A percentile compares a stretch with the other conserved stretches of the same genome.
Evolutionary conservation across 2,797 vertebrate genomes (phyloP).

Genomic region (Neosalanx taihuensis): DNA sequence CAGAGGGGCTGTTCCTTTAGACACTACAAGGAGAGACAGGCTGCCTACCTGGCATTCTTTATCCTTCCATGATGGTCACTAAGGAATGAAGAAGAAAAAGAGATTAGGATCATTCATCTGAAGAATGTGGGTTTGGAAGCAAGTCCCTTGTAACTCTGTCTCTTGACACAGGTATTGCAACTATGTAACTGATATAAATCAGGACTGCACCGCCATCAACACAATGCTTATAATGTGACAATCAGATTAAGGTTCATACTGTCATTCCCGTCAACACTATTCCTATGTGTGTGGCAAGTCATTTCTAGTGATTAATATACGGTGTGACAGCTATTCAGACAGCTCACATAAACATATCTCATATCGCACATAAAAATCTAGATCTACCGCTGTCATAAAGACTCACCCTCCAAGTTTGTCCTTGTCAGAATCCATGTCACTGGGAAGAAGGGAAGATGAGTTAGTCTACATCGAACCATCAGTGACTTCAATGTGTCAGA

Average conservation of each 20-base stretch:
- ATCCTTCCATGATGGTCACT: slow-evolving; percentile 93
- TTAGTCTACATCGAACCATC: background rate
- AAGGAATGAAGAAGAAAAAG: slow-evolving; percentile 56
- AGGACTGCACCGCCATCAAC: too few species aligned
- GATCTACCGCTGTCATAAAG: background rate
- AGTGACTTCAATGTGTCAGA: background rate
- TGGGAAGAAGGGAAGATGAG: slow-evolving; percentile 53
- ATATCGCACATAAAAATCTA: background rate
- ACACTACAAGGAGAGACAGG: background rate
- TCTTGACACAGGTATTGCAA: too few species aligned
- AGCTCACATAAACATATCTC: too few species aligned
- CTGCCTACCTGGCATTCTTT: slow-evolving; percentile 91
- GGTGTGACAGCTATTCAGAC: too few species aligned
- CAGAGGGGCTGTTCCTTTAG: too few species aligned
- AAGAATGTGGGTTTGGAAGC: background rate
- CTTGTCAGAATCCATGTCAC: slow-evolving; percentile 97
- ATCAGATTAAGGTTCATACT: too few species aligned
- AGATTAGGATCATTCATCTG: background rate
- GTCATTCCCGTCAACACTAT: too few species aligned
- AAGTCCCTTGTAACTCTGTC: background rate
- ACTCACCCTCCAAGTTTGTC: slow-evolving; percentile 93
- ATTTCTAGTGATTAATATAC: too few species aligned
- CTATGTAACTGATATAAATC: too few species aligned
- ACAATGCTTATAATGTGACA: too few species aligned
- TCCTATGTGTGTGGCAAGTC: too few species aligned